Percentiles rank a stretch among this genome's conserved stretches.
phyloP scores from a whole-genome alignment of 2,113 vertebrate species.

The Dolichallabes microphthalmus region DNA sequence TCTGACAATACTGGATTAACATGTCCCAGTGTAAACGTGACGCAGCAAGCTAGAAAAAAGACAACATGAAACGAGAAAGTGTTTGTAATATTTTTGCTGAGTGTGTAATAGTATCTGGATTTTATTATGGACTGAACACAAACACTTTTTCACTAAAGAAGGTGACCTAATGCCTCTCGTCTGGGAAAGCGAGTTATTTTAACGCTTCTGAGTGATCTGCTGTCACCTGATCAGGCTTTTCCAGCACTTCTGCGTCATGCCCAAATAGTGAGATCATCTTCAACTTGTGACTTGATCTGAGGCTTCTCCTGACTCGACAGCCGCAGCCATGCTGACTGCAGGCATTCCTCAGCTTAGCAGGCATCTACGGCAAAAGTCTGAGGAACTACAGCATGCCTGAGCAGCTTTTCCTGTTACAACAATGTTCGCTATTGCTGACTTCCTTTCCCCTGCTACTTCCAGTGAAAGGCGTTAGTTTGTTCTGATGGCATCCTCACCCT shows the following conservation, averaged over 20 bases:
- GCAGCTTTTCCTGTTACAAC: slow-evolving; percentile 2
- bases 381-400: slow-evolving; percentile 14
- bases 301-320: slow-evolving; percentile 11
- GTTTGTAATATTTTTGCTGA: neutral
- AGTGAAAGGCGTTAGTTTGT: neutral
- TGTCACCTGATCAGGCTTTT: slow-evolving; percentile 19
- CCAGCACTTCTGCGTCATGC: slow-evolving; percentile 8
- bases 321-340: slow-evolving; percentile 14
- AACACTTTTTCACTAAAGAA: neutral
- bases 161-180: neutral
- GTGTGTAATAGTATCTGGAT: neutral
- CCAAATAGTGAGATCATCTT: slow-evolving; percentile 38
- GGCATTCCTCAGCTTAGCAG: slow-evolving; percentile 14
- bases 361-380: neutral
- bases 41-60: neutral
- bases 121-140: neutral
- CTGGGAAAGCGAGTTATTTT: slow-evolving; percentile 29
- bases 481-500: neutral
- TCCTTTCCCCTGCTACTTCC: neutral
- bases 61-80: neutral
- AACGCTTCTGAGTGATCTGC: slow-evolving; percentile 12
- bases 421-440: neutral
- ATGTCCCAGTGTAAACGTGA: neutral
- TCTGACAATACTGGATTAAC: neutral
- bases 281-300: slow-evolving; percentile 16